Base-by-base conservation (phyloP, 2,113 vertebrate genomes). In the Leucosticte australis region DNA sequence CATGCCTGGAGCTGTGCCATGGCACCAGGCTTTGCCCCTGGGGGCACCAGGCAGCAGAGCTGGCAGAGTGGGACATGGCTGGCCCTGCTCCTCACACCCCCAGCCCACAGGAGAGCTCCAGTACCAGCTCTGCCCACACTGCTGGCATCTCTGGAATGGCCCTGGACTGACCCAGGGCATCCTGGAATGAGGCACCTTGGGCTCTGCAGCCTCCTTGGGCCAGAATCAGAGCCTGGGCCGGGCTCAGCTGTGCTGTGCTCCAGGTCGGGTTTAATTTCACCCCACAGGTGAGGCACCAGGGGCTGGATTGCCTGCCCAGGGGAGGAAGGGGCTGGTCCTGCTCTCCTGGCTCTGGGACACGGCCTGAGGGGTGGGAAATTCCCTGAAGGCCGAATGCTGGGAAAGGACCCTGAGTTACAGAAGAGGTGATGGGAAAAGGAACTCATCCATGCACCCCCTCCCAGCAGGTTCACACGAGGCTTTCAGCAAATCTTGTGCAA, bases 271-370 rank as follows among this genome's bases (percentile, higher is more conserved):
- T 87, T 73, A 44, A 71, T 73, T 37, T 70, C 82, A 94, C 56
- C 64, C 85, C 85, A 68, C 0, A 1, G 59, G 31, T 9, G 90
- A 78, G 89, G 56, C 11, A 5, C n/a, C 7, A 10, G 76, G 37
- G 70, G 41, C 33, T 68, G 88, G 35, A 67, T 57, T 50, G 60
- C 62, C 42, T 88, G 26, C 6, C 46, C 70, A 70, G 67, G 76
- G 88, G n/a, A 92, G 67, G 19, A 93, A 93, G 87, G 87, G 63
- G n/a, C 37, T 79, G 16, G 30, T 47, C 76, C 73, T 70, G 67
- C 65, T 79, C 84, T 60, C 60, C 83, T 90, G 91, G 52, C 50
- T 10, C 71, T 69, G 33, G 81, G 55, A 69, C 47, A 71, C 70
- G 91, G 78, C 47, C 31, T 42, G 62, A 68, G 53, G 44, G 22